Evolutionary conservation across 2,797 vertebrate species (phyloP), one percentile per base, ranked within the genome.

Genomic region (Anabacerthia variegaticeps): DNA sequence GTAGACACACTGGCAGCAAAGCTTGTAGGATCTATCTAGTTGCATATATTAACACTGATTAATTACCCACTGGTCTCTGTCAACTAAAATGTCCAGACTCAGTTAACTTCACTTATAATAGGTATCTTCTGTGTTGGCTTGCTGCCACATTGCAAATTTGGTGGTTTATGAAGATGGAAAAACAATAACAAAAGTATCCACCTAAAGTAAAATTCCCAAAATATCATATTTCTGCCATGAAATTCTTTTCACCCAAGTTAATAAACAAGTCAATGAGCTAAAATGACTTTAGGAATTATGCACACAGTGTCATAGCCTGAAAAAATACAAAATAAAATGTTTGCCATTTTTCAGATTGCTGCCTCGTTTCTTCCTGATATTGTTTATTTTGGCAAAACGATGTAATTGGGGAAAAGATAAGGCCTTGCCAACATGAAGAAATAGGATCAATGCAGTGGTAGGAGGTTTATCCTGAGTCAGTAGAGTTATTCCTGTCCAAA

Each of bases 281-380:
- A 79, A 93, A 84, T 56, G 2, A 52, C 51, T 86, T 93, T 63
- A 92, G 74, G 92, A 83, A 75, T 26, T 56, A 56, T 76, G 62
- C 71, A 89, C 80, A 62, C 58, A 27, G n/a, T 95, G 71, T 92
- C 63, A 62, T 51, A 69, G 55, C 58, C 55, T 96, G 75, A 91
- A 81, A 92, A 95, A 93, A 76, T 93, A 89, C 4, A 51, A 44
- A 84, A 51, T 91, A 89, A 26, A 93, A 43, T 54, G 90, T 95
- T 85, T 87, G 46, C 88, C 51, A 68, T 95, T 91, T 97, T 95
- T 89, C 68, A 7, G 39, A 86, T 87, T 76, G 65, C 67, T 95
- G 78, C 69, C 62, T 85, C 34, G 51, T 88, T 94, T 93, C 74
- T 92, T 96, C 83, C 94, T 95, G 84, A 58, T 89, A 23, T 22